Evolutionary conservation across 2,888 invertebrate species (phyloP), one percentile per base, ranked within the genome.

Genomic region (Vanessa cardui): DNA sequence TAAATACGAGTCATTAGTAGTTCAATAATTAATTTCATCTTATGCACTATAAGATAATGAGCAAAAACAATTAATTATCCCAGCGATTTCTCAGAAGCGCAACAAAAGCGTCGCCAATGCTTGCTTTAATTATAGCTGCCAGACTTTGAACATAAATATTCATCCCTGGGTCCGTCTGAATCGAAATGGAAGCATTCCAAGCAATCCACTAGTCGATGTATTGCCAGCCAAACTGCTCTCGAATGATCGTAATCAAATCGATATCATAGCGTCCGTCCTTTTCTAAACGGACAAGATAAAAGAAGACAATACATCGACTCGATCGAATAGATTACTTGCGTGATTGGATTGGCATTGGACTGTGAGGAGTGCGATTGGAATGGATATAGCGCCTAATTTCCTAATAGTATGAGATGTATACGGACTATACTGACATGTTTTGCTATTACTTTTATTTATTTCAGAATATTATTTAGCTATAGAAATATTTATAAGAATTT

Each of bases 71-170:
- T 69, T 69, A 59, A 70, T 68, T 72, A 67, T 58, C 65, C 59
- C 39, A 50, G 56, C 68, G 67, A 71, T 68, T 69, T 69, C 70
- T 68, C 62, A 66, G 68, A 66, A 67, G 52, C 77, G 74, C 71
- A 74, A 80, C 79, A 78, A 79, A 69, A 68, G 68, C 59, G 75
- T 73, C 77, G 72, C 71, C 77, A 76, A 74, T 73, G 80, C 75
- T 71, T 69, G 76, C 76, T 69, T 76, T 77, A 78, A 78, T 78
- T 78, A 78, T 78, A 73, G 71, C 73, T 73, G 75, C 72, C 76
- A 72, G 75, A 71, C 74, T 75, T 54, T 52, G 78, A 76, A 80
- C 83, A 87, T 86, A 87, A 86, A 87, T 87, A 86, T 87, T 86
- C 84, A 85, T 84, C 79, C 76, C 46, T 46, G n/a, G 44, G 60